Evolutionary conservation across 2,888 invertebrate genomes (phyloP).

Genomic region (Plutella xylostella): DNA sequence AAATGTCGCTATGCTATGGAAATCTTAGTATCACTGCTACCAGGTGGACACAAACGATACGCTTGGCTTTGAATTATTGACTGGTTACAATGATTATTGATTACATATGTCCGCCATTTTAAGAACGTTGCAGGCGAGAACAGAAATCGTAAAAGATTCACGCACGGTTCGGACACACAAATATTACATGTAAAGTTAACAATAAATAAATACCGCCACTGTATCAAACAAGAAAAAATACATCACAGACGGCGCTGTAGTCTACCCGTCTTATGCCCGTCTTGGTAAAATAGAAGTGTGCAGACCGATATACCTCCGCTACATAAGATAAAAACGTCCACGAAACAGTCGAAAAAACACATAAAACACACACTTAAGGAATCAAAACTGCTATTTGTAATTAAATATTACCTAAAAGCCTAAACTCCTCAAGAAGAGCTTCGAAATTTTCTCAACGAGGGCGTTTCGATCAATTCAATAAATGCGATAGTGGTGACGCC

Average conservation of each 20-base stretch:
- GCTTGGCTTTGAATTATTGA: no score
- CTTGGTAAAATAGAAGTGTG: constrained; percentile 15
- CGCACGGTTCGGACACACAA: constrained; percentile 5
- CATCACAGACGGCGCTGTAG: constrained; percentile 55
- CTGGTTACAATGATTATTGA: neutral
- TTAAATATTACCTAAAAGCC: constrained; percentile 17
- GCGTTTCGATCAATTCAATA: constrained; percentile 40
- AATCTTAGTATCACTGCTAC: no score
- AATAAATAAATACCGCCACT: constrained; percentile 42
- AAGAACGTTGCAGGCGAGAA: constrained; percentile 12
- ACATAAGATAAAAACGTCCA: constrained; percentile 2
- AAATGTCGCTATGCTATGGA: neutral
- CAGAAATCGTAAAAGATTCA: constrained; percentile 14
- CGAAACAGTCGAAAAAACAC: constrained; percentile 13
- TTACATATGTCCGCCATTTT: constrained; percentile 27
- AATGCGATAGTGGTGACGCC: neutral
- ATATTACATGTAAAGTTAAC: constrained; percentile 23
- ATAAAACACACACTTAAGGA: constrained; percentile 7
- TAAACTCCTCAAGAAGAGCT: constrained; percentile 26
- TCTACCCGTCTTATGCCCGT: constrained; percentile 24
- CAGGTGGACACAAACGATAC: no score
- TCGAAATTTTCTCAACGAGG: constrained; percentile 52
- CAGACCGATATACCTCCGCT: constrained; percentile 12
- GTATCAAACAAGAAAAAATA: constrained; percentile 29
- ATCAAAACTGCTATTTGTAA: constrained; percentile 21